Conservation (phyloP, 2,888 invertebrate genomes). For the Therioaphis trifolii region DNA sequence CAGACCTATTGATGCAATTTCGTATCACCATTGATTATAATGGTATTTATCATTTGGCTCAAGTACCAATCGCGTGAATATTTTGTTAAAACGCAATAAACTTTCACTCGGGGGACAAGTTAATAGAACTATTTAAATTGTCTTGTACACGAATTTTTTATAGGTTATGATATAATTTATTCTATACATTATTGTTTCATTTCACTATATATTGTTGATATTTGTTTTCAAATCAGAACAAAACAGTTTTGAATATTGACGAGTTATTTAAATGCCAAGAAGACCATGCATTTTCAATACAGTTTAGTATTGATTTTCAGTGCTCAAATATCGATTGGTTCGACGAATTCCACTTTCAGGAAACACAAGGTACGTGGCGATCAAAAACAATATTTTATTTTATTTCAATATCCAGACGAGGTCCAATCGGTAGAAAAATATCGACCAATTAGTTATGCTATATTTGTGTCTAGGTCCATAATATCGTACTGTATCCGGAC, state of each 20-base stretch:
- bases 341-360: slow-evolving; percentile 11
- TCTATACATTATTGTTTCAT: too few relatives aligned
- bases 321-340: background rate
- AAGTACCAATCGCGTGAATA: background rate
- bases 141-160: background rate
- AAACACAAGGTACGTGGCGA: slow-evolving; percentile 46
- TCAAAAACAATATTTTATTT: too few relatives aligned
- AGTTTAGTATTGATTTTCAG: background rate
- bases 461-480: slow-evolving; percentile 77
- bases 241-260: background rate
- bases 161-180: too few relatives aligned
- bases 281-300: background rate
- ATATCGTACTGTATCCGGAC: slow-evolving; percentile 78
- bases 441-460: too few relatives aligned
- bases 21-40: too few relatives aligned
- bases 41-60: too few relatives aligned
- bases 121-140: too few relatives aligned
- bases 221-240: background rate
- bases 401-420: too few relatives aligned
- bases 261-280: background rate
- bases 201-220: too few relatives aligned
- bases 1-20: background rate
- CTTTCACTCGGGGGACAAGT: too few relatives aligned
- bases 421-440: too few relatives aligned
- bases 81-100: background rate